phyloP scores from a whole-genome alignment of 2,797 vertebrate species.

The Pangasius krempfi region DNA sequence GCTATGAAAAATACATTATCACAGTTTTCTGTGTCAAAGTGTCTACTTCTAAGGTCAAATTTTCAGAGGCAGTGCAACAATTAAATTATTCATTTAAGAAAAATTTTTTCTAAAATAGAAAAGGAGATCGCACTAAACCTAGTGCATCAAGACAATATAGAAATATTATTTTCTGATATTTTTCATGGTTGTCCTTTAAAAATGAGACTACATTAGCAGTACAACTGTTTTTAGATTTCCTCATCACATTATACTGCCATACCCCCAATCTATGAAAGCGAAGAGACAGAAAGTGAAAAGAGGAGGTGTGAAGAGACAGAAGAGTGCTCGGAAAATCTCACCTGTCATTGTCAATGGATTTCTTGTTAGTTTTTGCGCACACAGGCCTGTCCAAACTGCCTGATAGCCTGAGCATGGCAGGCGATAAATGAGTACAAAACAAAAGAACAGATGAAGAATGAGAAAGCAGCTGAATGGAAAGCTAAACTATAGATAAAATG shows the following conservation, averaged over 20 bases:
- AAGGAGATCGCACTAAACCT: background rate
- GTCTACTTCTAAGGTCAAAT: background rate
- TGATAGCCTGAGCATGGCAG: conserved; percentile 82
- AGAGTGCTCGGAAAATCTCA: conserved; percentile 71
- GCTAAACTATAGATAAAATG: conserved; percentile 11
- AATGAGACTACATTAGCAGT: background rate
- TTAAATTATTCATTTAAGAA: background rate
- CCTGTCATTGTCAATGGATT: conserved; percentile 90
- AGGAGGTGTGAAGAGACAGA: conserved; percentile 39
- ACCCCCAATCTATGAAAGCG: background rate
- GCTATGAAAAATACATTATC: background rate
- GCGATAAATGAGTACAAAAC: conserved; percentile 58
- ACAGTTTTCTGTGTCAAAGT: background rate
- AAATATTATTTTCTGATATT: background rate
- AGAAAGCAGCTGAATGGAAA: conserved; percentile 33
- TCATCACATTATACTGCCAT: background rate
- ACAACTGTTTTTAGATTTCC: background rate
- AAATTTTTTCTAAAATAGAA: background rate
- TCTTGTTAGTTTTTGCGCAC: conserved; percentile 87
- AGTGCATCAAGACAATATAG: background rate
- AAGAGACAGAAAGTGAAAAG: background rate
- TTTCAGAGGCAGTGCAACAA: background rate
- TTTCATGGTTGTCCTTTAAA: background rate
- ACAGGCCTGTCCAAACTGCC: conserved; percentile 88
- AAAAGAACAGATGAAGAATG: conserved; percentile 60